These are phyloP conservation scores for Eufriesea mexicana DNA, from an alignment of 1,140 invertebrate genomes.

Conservation along the genomic window DNA sequence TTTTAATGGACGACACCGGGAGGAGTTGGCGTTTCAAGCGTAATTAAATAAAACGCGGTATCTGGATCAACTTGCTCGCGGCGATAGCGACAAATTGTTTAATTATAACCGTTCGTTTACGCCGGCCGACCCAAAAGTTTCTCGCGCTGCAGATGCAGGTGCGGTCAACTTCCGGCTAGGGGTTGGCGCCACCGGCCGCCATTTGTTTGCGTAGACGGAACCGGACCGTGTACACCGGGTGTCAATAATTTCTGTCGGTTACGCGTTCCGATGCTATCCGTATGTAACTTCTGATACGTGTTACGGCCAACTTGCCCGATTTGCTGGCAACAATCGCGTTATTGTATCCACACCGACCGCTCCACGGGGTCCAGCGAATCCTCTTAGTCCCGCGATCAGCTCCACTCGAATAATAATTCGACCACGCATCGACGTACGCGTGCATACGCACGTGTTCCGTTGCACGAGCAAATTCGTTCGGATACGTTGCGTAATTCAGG, in stretches of 20 bases:
- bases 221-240: slow-evolving; percentile 14
- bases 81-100: slow-evolving; percentile 46
- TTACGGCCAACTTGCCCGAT: slow-evolving; percentile 5
- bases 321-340: not conserved
- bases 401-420: not conserved
- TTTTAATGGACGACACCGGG: slow-evolving; percentile 31
- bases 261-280: not conserved
- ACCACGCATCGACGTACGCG: too few species aligned
- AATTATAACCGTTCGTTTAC: slow-evolving; percentile 50
- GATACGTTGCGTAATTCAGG: too few species aligned
- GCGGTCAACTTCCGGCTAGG: slow-evolving; percentile 22
- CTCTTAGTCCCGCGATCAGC: not conserved
- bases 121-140: slow-evolving; percentile 21
- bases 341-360: not conserved
- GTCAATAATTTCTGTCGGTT: slow-evolving; percentile 40
- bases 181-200: not conserved
- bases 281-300: not conserved
- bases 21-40: slow-evolving; percentile 25
- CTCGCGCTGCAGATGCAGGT: slow-evolving; percentile 16
- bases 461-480: too few species aligned
- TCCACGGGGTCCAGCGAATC: too few species aligned
- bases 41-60: slow-evolving; percentile 54
- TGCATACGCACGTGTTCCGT: too few species aligned
- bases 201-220: slow-evolving; percentile 38
- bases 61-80: slow-evolving; percentile 35